A percentile compares a stretch with the other conserved stretches of the same genome.
Evolutionary conservation across 2,888 invertebrate genomes (phyloP).

Genomic region (Drosophila paucipuncta): DNA sequence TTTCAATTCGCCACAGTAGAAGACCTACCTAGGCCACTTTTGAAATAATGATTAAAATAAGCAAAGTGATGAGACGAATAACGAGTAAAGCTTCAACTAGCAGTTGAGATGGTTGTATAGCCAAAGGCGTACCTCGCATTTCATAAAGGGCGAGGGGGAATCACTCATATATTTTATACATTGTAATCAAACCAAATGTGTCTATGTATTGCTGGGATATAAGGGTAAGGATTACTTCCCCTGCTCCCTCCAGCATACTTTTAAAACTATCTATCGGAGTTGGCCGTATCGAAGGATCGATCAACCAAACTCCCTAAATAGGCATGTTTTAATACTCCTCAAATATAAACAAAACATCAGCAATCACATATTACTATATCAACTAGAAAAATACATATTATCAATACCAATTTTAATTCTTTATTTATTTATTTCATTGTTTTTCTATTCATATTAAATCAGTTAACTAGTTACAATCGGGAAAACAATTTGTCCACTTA

Average conservation of each 20-base stretch:
- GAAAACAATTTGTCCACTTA: not conserved
- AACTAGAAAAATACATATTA: not conserved
- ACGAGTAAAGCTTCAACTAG: slow-evolving; percentile 22
- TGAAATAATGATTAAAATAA: slow-evolving; percentile 72
- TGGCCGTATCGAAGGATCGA: not conserved
- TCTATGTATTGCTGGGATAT: no score
- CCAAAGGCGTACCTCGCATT: not conserved
- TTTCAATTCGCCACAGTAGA: slow-evolving; percentile 8
- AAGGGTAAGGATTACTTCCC: no score
- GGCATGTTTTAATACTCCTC: not conserved
- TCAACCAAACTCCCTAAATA: not conserved
- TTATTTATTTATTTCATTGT: not conserved
- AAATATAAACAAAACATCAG: not conserved
- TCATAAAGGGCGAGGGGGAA: not conserved
- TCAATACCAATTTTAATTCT: not conserved
- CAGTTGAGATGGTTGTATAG: not conserved
- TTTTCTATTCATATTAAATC: not conserved
- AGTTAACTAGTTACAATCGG: not conserved
- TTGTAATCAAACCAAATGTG: not conserved
- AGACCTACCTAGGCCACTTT: slow-evolving; percentile 40
- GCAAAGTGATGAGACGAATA: slow-evolving; percentile 53
- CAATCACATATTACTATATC: not conserved
- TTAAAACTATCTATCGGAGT: not conserved
- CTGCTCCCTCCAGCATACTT: not conserved
- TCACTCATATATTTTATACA: not conserved